Conservation (phyloP, 2,888 invertebrate genomes). For the Stenolophus ochropezus region DNA sequence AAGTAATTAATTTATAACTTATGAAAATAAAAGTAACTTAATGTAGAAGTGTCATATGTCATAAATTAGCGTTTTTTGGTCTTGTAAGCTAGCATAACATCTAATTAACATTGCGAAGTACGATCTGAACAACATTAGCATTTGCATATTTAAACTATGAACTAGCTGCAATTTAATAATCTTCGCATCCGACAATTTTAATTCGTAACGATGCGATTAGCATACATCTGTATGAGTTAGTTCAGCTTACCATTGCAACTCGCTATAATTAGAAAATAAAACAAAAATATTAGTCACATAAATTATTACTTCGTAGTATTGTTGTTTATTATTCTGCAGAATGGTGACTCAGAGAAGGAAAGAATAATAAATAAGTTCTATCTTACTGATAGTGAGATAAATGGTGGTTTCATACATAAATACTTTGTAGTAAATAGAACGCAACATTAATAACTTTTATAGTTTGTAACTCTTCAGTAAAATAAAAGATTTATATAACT, state of each 20-base stretch:
- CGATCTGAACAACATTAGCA: conserved; percentile 23
- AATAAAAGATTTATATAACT: too few species aligned
- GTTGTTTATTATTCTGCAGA: not conserved
- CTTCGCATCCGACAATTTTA: conserved; percentile 10
- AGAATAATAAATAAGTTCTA: conserved; percentile 11
- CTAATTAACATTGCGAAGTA: conserved; percentile 24
- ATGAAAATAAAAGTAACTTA: not conserved
- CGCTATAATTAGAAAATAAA: conserved; percentile 48
- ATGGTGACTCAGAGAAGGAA: not conserved
- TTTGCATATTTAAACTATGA: conserved; percentile 22
- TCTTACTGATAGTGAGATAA: conserved; percentile 44
- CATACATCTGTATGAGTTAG: conserved; percentile 21
- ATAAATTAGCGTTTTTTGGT: conserved; percentile 13
- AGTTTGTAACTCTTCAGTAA: too few species aligned
- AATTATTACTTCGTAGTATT: not conserved
- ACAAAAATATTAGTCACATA: conserved; percentile 19
- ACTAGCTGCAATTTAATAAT: conserved; percentile 13
- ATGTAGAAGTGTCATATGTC: not conserved
- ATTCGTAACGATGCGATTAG: conserved; percentile 16
- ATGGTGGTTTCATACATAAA: not conserved
- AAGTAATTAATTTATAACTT: not conserved
- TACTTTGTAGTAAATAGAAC: not conserved
- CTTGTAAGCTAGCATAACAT: not conserved
- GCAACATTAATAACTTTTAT: not conserved
- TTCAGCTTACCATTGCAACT: conserved; percentile 43